Evolutionary conservation across 2,797 vertebrate species (phyloP).

Genomic region (Thalassophryne amazonica): DNA sequence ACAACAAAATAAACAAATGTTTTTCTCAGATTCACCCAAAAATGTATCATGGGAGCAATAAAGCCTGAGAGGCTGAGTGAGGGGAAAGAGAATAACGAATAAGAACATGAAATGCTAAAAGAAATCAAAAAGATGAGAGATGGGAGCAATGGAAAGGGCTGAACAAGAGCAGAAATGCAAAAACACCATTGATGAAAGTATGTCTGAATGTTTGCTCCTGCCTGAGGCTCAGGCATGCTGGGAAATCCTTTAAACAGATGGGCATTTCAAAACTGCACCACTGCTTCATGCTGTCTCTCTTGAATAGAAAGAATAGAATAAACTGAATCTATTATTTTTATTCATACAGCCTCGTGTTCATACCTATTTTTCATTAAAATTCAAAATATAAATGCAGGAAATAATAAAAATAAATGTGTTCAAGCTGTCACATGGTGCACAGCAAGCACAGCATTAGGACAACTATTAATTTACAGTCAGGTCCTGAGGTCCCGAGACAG

Average conservation of each 20-base stretch:
- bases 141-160: slow-evolving; percentile 24
- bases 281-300: slow-evolving; percentile 27
- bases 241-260: slow-evolving; percentile 40
- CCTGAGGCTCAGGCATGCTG: slow-evolving; percentile 23
- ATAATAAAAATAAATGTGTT: slow-evolving; percentile 7
- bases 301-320: no score
- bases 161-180: slow-evolving; percentile 30
- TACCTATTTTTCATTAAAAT: slow-evolving; percentile 28
- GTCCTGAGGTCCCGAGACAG: no score
- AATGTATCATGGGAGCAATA: slow-evolving; percentile 19
- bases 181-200: slow-evolving; percentile 34
- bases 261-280: slow-evolving; percentile 30
- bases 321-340: slow-evolving; percentile 35
- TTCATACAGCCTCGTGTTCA: background rate
- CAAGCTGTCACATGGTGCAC: background rate
- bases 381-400: slow-evolving; percentile 11
- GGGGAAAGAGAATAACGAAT: slow-evolving; percentile 44
- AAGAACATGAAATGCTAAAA: slow-evolving; percentile 24
- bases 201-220: slow-evolving; percentile 34
- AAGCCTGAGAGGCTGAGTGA: background rate
- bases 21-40: slow-evolving; percentile 30
- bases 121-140: slow-evolving; percentile 38
- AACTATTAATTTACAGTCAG: slow-evolving; percentile 1
- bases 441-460: background rate
- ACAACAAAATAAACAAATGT: slow-evolving; percentile 20